Conservation (phyloP, 2,888 invertebrate genomes). For the Pammene fasciana region DNA sequence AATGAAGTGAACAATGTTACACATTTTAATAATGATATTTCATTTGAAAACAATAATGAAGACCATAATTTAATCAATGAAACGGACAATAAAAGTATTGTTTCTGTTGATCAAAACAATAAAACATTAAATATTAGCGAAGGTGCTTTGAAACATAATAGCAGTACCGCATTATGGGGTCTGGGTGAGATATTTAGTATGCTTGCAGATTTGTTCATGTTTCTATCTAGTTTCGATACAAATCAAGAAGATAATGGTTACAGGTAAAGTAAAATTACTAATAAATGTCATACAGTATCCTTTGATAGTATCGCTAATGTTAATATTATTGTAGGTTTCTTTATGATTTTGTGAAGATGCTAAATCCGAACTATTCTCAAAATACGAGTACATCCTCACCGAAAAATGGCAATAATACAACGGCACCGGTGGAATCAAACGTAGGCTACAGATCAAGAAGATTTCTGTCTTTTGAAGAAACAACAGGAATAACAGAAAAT, state of each 20-base stretch:
- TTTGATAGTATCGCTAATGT: too few relatives aligned
- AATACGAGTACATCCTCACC: not conserved
- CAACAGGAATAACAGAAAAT: slow-evolving; percentile 18
- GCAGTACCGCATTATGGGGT: not conserved
- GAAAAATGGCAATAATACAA: not conserved
- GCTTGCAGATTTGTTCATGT: slow-evolving; percentile 15
- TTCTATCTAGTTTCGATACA: slow-evolving; percentile 10
- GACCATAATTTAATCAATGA: not conserved
- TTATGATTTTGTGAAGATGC: slow-evolving; percentile 1
- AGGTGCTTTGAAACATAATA: not conserved
- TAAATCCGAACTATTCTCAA: slow-evolving; percentile 9
- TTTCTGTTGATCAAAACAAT: not conserved
- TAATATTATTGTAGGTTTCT: slow-evolving; percentile 5
- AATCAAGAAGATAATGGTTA: slow-evolving; percentile 13
- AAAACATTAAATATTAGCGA: not conserved
- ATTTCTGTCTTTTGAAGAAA: slow-evolving; percentile 55
- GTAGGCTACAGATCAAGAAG: slow-evolving; percentile 65
- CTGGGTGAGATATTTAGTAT: slow-evolving; percentile 9
- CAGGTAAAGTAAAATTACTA: not conserved
- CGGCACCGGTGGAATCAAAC: slow-evolving; percentile 50
- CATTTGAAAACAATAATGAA: not conserved
- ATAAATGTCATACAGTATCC: not conserved
- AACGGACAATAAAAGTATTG: not conserved
- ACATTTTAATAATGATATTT: not conserved
- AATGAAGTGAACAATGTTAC: not conserved